Conservation (phyloP, 2,113 vertebrate genomes). For the Phyllostomus hastatus region DNA sequence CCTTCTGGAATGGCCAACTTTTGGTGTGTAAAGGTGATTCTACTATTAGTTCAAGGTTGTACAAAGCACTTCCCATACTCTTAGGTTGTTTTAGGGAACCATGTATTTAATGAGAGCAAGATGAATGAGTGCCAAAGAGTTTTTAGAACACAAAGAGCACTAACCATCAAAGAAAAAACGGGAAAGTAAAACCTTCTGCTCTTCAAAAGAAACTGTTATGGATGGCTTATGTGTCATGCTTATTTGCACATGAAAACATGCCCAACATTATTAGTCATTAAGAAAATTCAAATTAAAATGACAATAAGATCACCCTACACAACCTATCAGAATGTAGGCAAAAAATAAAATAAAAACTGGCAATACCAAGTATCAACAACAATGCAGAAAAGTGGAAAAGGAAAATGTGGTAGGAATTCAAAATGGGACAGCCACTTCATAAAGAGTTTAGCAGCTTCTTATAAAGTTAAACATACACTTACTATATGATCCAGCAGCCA, state of each 20-base stretch:
- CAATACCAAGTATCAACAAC: not conserved
- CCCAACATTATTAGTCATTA: not conserved
- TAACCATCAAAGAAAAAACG: not conserved
- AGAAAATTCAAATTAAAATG: constrained; percentile 23
- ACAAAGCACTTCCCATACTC: not conserved
- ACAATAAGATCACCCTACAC: not conserved
- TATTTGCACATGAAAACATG: constrained; percentile 29
- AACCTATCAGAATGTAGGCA: not conserved
- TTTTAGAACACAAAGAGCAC: constrained; percentile 14
- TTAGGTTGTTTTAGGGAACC: not conserved
- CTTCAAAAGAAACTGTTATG: constrained; percentile 32
- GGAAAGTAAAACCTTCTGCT: not conserved
- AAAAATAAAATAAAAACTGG: not conserved
- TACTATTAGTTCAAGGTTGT: not conserved
- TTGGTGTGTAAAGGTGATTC: not conserved
- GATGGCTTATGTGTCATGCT: not conserved
- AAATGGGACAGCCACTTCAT: not conserved
- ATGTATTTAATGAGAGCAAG: not conserved
- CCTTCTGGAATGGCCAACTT: not conserved
- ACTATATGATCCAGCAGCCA: not conserved
- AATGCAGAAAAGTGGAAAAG: not conserved
- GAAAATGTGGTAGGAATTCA: not conserved
- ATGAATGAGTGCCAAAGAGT: not conserved
- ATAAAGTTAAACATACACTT: not conserved
- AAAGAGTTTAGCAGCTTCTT: not conserved